Percentiles rank a stretch among this genome's conserved stretches.
phyloP scores from a whole-genome alignment of 2,797 vertebrate genomes.

The Hippopotamyrus pictus region DNA sequence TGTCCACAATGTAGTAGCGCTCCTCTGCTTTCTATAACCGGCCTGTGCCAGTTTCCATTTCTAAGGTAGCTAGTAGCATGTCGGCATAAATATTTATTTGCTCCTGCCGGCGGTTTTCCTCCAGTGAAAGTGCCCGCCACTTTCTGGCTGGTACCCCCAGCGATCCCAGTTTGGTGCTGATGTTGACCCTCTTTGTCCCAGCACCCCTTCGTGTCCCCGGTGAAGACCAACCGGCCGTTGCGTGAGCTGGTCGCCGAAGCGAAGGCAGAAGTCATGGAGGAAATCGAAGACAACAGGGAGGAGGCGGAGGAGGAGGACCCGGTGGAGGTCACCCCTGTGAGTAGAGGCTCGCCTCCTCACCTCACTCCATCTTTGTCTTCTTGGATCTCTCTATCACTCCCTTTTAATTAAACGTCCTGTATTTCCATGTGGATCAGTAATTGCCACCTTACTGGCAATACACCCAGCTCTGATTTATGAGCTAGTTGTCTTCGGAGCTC shows the following conservation, averaged over 20 bases:
- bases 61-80: not conserved
- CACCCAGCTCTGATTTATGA: not conserved
- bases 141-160: not conserved
- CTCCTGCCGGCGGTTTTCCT: not conserved
- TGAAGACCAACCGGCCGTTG: slow-evolving; percentile 76
- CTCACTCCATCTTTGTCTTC: not conserved
- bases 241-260: slow-evolving; percentile 92
- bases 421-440: not conserved
- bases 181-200: slow-evolving; percentile 34
- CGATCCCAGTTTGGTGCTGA: not conserved
- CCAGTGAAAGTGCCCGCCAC: not conserved
- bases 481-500: not conserved
- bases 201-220: slow-evolving; percentile 79
- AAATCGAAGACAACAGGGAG: slow-evolving; percentile 86
- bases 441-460: not conserved
- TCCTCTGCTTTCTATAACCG: not conserved
- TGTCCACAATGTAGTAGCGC: slow-evolving; percentile 28
- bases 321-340: slow-evolving; percentile 65
- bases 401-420: not conserved
- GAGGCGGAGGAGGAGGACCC: slow-evolving; percentile 81
- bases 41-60: not conserved
- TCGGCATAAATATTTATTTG: not conserved
- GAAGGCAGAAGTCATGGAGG: slow-evolving; percentile 97
- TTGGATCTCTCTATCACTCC: not conserved
- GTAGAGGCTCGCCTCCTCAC: slow-evolving; percentile 1